A percentile compares a stretch with the other conserved stretches of the same genome.
phyloP scores from a whole-genome alignment of 2,113 vertebrate species.

The Prochilodus magdalenae region DNA sequence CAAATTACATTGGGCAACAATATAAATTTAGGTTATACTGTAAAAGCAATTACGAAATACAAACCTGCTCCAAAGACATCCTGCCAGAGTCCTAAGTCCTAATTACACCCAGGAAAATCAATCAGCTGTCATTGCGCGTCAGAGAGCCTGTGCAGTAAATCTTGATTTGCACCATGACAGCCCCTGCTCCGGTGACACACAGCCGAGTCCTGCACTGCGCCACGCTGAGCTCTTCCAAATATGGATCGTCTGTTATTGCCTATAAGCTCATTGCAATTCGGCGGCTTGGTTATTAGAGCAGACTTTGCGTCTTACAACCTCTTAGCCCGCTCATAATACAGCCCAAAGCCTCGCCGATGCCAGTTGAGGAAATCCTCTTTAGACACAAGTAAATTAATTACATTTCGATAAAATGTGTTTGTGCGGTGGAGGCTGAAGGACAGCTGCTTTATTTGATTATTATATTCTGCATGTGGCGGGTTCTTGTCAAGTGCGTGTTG shows the following conservation, averaged over 20 bases:
- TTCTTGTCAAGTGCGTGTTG: background rate
- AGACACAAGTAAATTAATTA: conserved; percentile 37
- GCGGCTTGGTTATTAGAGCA: conserved; percentile 51
- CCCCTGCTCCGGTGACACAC: background rate
- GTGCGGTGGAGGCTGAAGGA: background rate
- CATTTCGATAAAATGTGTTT: conserved; percentile 28
- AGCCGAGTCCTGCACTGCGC: background rate
- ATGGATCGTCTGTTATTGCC: conserved; percentile 48
- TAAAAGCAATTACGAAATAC: background rate
- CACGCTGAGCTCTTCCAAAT: conserved; percentile 20
- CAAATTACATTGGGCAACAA: too few species aligned
- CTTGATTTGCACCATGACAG: conserved; percentile 6
- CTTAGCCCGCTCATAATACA: conserved; percentile 53
- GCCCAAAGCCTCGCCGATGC: conserved; percentile 40
- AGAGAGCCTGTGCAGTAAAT: background rate
- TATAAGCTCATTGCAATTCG: conserved; percentile 52
- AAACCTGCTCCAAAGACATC: background rate
- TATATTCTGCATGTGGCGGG: conserved; percentile 5
- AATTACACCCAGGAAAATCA: conserved; percentile 21
- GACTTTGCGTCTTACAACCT: conserved; percentile 47
- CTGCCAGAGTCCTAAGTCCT: background rate
- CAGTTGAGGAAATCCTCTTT: conserved; percentile 41
- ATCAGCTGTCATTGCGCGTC: conserved; percentile 10
- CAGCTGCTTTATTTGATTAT: background rate
- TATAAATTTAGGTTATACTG: background rate